These are phyloP conservation scores for Upupa epops DNA, from an alignment of 2,113 vertebrate species.

Conservation along the genomic window DNA sequence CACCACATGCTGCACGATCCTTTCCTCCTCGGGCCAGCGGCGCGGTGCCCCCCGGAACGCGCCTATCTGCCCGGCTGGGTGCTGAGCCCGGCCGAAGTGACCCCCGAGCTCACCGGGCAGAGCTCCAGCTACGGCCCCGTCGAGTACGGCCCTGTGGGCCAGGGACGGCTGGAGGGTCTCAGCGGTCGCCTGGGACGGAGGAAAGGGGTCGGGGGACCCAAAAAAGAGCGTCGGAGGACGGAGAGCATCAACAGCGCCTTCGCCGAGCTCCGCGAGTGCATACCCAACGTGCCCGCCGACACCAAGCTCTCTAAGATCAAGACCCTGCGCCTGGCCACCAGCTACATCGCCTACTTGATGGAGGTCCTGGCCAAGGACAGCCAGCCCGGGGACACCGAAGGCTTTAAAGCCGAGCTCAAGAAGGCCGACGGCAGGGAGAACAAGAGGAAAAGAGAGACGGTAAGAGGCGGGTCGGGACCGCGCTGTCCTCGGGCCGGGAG, in stretches of 20 bases:
- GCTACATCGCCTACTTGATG: slow-evolving; percentile 99
- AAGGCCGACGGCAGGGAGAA: slow-evolving; percentile 86
- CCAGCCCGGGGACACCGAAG: slow-evolving; percentile 84
- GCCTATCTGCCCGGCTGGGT: slow-evolving; percentile 91
- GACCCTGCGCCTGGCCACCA: slow-evolving; percentile 94
- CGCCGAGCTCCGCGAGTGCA: slow-evolving; percentile 95
- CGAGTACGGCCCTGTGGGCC: slow-evolving; percentile 64
- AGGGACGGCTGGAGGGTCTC: slow-evolving; percentile 80
- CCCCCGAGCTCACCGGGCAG: slow-evolving; percentile 81
- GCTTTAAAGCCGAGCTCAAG: slow-evolving; percentile 94
- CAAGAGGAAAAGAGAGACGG: slow-evolving; percentile 90
- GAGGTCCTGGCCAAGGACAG: slow-evolving; percentile 92
- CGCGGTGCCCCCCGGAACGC: slow-evolving; percentile 86
- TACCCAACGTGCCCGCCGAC: slow-evolving; percentile 97
- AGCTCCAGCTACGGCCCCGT: slow-evolving; percentile 68
- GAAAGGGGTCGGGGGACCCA: slow-evolving; percentile 81
- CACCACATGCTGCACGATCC: slow-evolving; percentile 87
- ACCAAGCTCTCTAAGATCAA: slow-evolving; percentile 99
- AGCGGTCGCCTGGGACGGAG: slow-evolving; percentile 82
- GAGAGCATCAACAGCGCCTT: slow-evolving; percentile 99
- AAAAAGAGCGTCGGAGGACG: slow-evolving; percentile 91
- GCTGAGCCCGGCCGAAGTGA: slow-evolving; percentile 82
- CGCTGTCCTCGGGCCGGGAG: neutral
- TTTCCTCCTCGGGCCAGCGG: slow-evolving; percentile 84
- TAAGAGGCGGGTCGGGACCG: slow-evolving; percentile 62